A percentile compares a stretch with the other conserved stretches of the same genome.
These are phyloP conservation scores for Macropodus opercularis DNA, from an alignment of 2,797 vertebrate species.

Conservation along the genomic window DNA sequence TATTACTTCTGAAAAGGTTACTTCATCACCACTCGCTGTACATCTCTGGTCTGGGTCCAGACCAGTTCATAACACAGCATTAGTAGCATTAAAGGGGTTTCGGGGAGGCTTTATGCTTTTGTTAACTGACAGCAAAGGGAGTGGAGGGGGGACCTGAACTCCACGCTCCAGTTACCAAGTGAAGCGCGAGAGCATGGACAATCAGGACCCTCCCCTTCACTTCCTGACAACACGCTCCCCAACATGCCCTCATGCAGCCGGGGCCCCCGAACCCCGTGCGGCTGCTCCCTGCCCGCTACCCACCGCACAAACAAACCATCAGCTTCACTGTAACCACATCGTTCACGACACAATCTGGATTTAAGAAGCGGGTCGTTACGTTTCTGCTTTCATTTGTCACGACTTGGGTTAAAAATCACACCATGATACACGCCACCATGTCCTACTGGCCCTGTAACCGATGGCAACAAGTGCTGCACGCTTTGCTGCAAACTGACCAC, in stretches of 20 bases:
- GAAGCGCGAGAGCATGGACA: slow-evolving; percentile 68
- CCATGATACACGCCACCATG: slow-evolving; percentile 38
- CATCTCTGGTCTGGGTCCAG: neutral
- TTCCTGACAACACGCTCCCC: slow-evolving; percentile 58
- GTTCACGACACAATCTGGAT: neutral
- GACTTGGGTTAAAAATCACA: slow-evolving; percentile 39
- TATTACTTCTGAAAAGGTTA: neutral
- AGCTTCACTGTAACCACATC: slow-evolving; percentile 2
- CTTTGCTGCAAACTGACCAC: slow-evolving; percentile 1
- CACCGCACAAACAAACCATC: slow-evolving; percentile 15
- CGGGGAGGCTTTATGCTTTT: slow-evolving; percentile 57
- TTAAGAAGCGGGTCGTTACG: slow-evolving; percentile 13
- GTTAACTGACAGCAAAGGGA: slow-evolving; percentile 63
- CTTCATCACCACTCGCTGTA: neutral
- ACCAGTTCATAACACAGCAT: slow-evolving; percentile 12
- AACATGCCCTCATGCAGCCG: slow-evolving; percentile 40
- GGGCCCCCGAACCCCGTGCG: slow-evolving; percentile 48
- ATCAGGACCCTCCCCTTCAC: slow-evolving; percentile 59
- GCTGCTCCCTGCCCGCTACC: neutral
- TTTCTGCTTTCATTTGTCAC: slow-evolving; percentile 32
- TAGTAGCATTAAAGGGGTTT: slow-evolving; percentile 23
- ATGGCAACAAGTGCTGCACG: slow-evolving; percentile 27
- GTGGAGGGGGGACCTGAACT: slow-evolving; percentile 71
- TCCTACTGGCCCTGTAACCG: slow-evolving; percentile 51
- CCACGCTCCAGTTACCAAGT: slow-evolving; percentile 82